phyloP scores from a whole-genome alignment of 2,888 invertebrate species.

The Ophioninae sp. region DNA sequence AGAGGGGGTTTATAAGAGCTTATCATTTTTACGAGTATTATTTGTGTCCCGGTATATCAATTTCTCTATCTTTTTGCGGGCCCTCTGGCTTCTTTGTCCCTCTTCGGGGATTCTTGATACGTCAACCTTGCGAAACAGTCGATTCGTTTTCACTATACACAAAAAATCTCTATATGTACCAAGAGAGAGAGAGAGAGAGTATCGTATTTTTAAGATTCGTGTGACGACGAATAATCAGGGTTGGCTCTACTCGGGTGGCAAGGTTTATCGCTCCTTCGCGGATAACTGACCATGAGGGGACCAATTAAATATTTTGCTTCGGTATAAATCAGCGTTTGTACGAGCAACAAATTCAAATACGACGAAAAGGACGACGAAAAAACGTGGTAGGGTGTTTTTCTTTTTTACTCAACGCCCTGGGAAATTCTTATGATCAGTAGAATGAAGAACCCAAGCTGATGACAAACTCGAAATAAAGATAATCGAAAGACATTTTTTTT shows the following conservation, averaged over 20 bases:
- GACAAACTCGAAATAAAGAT: too few species aligned
- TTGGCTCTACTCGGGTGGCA: constrained; percentile 32
- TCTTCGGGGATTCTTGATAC: background rate
- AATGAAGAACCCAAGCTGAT: too few species aligned
- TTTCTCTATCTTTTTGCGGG: constrained; percentile 21
- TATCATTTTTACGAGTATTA: constrained; percentile 32
- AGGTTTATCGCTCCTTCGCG: constrained; percentile 44
- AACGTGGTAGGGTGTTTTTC: too few species aligned
- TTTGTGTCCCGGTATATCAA: constrained; percentile 28
- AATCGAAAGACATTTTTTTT: too few species aligned
- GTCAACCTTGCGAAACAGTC: constrained; percentile 33
- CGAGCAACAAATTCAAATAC: background rate
- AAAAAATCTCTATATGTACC: background rate
- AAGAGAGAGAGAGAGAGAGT: background rate
- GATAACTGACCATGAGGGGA: constrained; percentile 22
- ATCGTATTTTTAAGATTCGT: background rate
- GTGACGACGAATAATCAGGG: constrained; percentile 26
- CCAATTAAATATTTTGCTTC: background rate
- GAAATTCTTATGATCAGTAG: too few species aligned
- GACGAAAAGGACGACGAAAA: too few species aligned
- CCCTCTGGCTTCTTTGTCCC: constrained; percentile 30
- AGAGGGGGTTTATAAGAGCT: background rate
- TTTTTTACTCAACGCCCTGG: too few species aligned
- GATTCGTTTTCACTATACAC: background rate
- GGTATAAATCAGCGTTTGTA: background rate